Conservation (phyloP, 2,113 vertebrate genomes). For the Anhinga anhinga region DNA sequence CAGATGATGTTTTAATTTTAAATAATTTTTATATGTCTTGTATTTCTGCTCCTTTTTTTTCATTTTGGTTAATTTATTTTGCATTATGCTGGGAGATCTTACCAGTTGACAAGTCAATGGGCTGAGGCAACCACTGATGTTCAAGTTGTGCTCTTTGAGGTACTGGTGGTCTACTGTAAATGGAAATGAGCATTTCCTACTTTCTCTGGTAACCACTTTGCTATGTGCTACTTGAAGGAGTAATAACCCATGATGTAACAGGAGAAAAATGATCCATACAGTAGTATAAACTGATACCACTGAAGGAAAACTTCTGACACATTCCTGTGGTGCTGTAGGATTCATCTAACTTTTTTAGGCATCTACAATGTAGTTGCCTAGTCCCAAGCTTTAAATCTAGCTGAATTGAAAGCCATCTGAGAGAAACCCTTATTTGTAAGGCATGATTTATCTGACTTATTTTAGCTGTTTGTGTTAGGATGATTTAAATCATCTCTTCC, state of each 20-base stretch:
- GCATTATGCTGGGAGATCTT: not conserved
- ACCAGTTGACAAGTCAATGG: rapidly evolving
- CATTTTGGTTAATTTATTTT: not conserved
- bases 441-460: not conserved
- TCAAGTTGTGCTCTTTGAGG: not conserved
- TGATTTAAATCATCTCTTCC: not conserved
- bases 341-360: not conserved
- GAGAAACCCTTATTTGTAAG: not conserved
- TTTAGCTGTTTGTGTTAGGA: not conserved
- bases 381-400: not conserved
- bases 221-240: not conserved
- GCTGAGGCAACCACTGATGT: not conserved
- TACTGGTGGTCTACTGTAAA: not conserved
- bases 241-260: not conserved
- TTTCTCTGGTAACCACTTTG: not conserved
- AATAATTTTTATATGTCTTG: not conserved
- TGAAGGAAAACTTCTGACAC: not conserved
- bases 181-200: not conserved
- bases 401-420: not conserved
- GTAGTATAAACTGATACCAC: not conserved
- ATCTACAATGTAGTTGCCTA: not conserved
- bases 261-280: not conserved
- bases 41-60: not conserved
- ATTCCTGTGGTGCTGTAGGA: not conserved
- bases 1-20: not conserved